Base-by-base conservation (phyloP, 2,113 vertebrate genomes). In the Xiphophorus maculatus region DNA sequence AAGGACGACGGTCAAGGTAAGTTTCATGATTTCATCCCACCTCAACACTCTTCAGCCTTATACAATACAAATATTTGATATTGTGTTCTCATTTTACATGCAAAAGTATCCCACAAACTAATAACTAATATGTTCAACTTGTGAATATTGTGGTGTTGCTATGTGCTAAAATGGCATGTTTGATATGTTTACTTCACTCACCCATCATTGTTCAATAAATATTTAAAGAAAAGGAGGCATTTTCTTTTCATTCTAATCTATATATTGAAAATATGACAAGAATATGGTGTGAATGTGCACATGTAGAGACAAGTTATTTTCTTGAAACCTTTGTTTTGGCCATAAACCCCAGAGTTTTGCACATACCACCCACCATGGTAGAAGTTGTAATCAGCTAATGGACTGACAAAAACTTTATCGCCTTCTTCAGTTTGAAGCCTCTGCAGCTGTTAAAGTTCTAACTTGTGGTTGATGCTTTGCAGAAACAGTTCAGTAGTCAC, bases 1-100 rank as follows among this genome's bases (percentile, higher is more conserved):
- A 62, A 83, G 58, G 81, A 86, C 15, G 71, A 58, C 10, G 0
- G 68, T 86, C 79, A 82, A 67, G 51, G 7, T 58, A 54, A n/a
- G 15, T 58, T 58, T 60, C 7, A 51, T 13, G 9, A 29, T 62
- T 15, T 10, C 17, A 8, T 69, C 9, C 14, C 2, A 12, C 13
- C 30, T 35, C 4, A 12, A 13, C 12, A 37, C 19, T 63, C 17
- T 0, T 69, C 25, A 66, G 4, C 14, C 7, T 48, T 5, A 5
- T 28, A 13, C 2, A 48, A 44, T 48, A 28, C 1, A 29, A 10
- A 67, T 33, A 35, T 22, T 2, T 35, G 3, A 51, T 17, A 3
- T 67, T 75, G 0, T 0, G 27, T 37, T 40, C 66, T 74, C 28
- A 33, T 66, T 29, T 66, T 22, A 58, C 17, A 29, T 1, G 17